phyloP scores from a whole-genome alignment of 1,140 invertebrate genomes.

The Apis laboriosa region DNA sequence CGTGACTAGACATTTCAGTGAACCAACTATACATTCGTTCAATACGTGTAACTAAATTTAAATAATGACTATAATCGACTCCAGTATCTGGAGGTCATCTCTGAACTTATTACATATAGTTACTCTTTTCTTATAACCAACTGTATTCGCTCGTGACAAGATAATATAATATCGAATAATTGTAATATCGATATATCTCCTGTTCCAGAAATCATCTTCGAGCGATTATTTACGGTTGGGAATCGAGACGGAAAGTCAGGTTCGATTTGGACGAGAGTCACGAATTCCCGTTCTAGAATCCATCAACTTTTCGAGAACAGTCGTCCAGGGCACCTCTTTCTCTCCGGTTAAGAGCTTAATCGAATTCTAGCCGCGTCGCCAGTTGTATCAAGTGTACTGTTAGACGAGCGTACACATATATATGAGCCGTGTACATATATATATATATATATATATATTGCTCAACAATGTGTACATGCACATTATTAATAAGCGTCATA shows the following conservation, averaged over 20 bases:
- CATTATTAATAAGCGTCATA: slow-evolving; percentile 50
- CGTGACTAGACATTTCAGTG: too few relatives aligned
- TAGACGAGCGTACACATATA: slow-evolving; percentile 25
- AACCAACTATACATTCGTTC: too few relatives aligned
- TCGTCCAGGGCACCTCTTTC: neutral
- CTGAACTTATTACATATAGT: too few relatives aligned
- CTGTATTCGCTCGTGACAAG: too few relatives aligned
- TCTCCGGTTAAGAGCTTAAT: slow-evolving; percentile 28
- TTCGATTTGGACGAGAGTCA: too few relatives aligned
- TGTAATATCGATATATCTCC: too few relatives aligned
- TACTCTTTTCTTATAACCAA: too few relatives aligned
- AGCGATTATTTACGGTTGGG: neutral
- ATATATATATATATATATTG: slow-evolving; percentile 21
- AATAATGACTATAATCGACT: too few relatives aligned
- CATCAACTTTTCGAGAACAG: neutral
- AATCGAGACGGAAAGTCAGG: too few relatives aligned
- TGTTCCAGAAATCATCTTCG: neutral
- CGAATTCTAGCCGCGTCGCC: slow-evolving; percentile 50
- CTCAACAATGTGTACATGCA: slow-evolving; percentile 40
- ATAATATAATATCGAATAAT: too few relatives aligned
- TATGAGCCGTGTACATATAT: neutral
- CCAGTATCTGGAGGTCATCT: too few relatives aligned
- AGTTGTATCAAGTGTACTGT: slow-evolving; percentile 53
- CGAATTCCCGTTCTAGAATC: neutral
- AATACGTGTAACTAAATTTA: too few relatives aligned